Evolutionary conservation across 2,888 invertebrate species (phyloP).

Genomic region (Campopleginae sp.): DNA sequence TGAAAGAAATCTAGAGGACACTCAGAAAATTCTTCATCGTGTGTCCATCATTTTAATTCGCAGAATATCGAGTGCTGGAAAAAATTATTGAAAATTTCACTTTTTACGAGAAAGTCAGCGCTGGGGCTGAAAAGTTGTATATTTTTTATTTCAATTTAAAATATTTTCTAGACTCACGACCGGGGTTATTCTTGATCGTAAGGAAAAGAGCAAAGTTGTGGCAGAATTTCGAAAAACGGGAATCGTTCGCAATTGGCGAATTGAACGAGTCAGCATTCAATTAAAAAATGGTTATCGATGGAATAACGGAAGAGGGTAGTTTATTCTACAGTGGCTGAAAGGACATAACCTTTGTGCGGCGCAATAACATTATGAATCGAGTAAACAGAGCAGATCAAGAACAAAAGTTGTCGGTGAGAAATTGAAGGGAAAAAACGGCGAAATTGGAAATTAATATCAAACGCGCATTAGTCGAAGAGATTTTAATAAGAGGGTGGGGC

Average conservation of each 20-base stretch:
- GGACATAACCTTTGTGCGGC: not conserved
- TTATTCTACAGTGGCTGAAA: not conserved
- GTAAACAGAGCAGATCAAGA: not conserved
- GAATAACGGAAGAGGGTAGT: not conserved
- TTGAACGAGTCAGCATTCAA: not conserved
- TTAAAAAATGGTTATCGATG: not conserved
- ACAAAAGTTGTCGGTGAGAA: conserved; percentile 37
- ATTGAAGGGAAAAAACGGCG: conserved; percentile 50
- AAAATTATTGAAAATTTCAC: too few species aligned
- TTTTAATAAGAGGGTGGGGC: not conserved
- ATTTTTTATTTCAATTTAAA: too few species aligned
- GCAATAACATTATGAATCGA: not conserved
- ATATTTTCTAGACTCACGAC: too few species aligned
- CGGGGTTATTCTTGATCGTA: too few species aligned
- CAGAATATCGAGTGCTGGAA: too few species aligned
- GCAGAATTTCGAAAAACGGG: not conserved
- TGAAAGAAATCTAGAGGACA: too few species aligned
- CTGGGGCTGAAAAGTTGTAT: too few species aligned
- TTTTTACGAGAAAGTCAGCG: too few species aligned
- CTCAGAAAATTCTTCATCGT: too few species aligned
- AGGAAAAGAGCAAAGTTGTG: too few species aligned
- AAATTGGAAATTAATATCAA: conserved; percentile 58
- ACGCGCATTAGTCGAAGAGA: conserved; percentile 25
- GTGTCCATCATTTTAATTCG: too few species aligned
- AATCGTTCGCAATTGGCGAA: not conserved